Percentiles rank a stretch among this genome's conserved stretches.
phyloP scores from a whole-genome alignment of 2,888 invertebrate genomes.

The Melinopterus prodromus region DNA sequence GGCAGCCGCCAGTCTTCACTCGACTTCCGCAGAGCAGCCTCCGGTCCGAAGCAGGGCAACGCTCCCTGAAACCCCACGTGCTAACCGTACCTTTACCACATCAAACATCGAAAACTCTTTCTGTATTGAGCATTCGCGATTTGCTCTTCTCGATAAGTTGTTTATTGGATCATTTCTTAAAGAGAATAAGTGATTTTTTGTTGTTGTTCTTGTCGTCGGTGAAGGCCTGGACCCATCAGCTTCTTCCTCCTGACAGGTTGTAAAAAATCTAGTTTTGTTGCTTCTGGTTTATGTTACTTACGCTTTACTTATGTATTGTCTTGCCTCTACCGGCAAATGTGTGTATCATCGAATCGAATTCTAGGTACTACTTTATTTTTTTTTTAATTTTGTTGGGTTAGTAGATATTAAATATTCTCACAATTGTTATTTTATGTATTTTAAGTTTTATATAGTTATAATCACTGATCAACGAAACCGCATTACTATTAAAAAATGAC shows the following conservation, averaged over 20 bases:
- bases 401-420: too few relatives aligned
- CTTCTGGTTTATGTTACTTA: background rate
- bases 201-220: background rate
- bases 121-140: background rate
- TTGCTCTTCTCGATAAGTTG: background rate
- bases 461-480: too few relatives aligned
- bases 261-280: background rate
- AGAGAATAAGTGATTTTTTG: background rate
- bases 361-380: too few relatives aligned
- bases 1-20: slow-evolving; percentile 49
- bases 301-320: background rate
- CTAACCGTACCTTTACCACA: background rate
- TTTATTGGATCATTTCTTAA: background rate
- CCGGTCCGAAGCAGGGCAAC: slow-evolving; percentile 41
- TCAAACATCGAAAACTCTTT: background rate
- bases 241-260: background rate
- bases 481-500: too few relatives aligned
- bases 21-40: slow-evolving; percentile 49
- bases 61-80: slow-evolving; percentile 43
- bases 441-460: too few relatives aligned
- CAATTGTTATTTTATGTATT: too few relatives aligned
- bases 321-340: background rate
- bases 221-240: background rate
- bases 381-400: too few relatives aligned
- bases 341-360: background rate